Evolutionary conservation across 2,797 vertebrate genomes (phyloP), one percentile per base, ranked within the genome.

Genomic region (Pogoniulus pusillus): DNA sequence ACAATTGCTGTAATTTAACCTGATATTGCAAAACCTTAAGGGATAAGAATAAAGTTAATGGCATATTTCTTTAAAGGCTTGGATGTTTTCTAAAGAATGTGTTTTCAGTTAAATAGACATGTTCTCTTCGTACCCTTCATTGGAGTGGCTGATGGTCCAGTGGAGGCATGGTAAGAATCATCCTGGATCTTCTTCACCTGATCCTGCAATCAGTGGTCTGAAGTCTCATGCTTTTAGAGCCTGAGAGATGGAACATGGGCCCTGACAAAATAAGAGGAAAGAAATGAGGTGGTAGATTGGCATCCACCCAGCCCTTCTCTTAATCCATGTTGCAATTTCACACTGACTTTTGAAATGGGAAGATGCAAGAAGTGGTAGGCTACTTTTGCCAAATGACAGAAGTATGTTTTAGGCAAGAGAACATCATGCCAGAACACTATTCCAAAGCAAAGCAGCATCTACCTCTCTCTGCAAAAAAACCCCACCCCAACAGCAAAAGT

Each of bases 1-100:
- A 75, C 74, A 90, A 37, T 30, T 78, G 14, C 82, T 85, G 53
- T 92, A 92, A 91, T 92, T 88, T 91, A 93, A 65, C 17, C 19
- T 81, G 82, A 74, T 87, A 57, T 22, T 89, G 39, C 64, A 72
- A 88, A 83, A 72, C 54, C 41, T 43, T 41, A 39, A 55, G 70
- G 89, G 57, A 27, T 71, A 74, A 65, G 68, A 81, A 69, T 55
- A 71, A 85, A 66, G 55, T 6, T 72, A 80, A 91, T 80, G 62
- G 26, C 49, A 19, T 84, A 53, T 85, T 89, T 94, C 83, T 70
- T 82, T 87, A 63, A 85, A 78, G 34, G 34, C 37, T 66, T 92
- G 72, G 82, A 89, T 93, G 39, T 62, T 93, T 91, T 89, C 74
- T 41, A 69, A 47, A 55, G 6, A 80, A 30, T 32, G 13, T 69